Percentiles rank a stretch among this genome's conserved stretches.
Conservation (phyloP, 2,113 vertebrate genomes). For the Syngnathus scovelli region DNA sequence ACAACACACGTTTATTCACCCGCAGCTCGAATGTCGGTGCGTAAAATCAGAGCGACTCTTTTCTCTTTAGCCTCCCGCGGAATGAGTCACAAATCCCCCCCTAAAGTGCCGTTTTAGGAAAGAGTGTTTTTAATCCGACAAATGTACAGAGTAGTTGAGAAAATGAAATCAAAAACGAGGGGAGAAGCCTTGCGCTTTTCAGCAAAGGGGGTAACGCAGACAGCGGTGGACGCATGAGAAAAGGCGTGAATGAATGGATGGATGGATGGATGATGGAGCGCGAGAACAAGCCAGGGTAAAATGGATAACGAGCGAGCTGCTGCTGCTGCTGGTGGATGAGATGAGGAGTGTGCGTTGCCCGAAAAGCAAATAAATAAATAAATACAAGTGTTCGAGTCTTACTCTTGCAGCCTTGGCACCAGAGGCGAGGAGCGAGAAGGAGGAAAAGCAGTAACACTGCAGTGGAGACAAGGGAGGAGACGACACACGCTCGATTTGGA, state of each 20-base stretch:
- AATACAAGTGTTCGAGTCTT: conserved; percentile 48
- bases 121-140: conserved; percentile 15
- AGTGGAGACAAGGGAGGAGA: conserved; percentile 66
- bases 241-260: conserved; percentile 58
- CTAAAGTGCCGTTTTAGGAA: conserved; percentile 13
- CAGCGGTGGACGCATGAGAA: conserved; percentile 30
- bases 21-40: conserved; percentile 55
- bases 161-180: not conserved
- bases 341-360: conserved; percentile 20
- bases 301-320: conserved; percentile 44
- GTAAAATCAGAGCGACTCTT: conserved; percentile 51
- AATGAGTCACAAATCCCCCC: conserved; percentile 29
- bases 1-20: conserved; percentile 16
- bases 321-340: conserved; percentile 41
- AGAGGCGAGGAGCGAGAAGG: conserved; percentile 47
- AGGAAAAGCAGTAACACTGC: conserved; percentile 57
- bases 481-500: conserved; percentile 53
- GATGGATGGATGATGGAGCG: conserved; percentile 42
- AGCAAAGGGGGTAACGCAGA: conserved; percentile 37
- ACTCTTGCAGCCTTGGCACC: conserved; percentile 55
- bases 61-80: conserved; percentile 22
- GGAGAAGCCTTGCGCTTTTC: conserved; percentile 4
- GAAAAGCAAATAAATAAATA: conserved; percentile 1
- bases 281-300: conserved; percentile 39
- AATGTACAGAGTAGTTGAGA: conserved; percentile 9